Percentiles rank a stretch among this genome's conserved stretches.
These are phyloP conservation scores for Isichthys henryi DNA, from an alignment of 2,113 vertebrate species.

Conservation along the genomic window DNA sequence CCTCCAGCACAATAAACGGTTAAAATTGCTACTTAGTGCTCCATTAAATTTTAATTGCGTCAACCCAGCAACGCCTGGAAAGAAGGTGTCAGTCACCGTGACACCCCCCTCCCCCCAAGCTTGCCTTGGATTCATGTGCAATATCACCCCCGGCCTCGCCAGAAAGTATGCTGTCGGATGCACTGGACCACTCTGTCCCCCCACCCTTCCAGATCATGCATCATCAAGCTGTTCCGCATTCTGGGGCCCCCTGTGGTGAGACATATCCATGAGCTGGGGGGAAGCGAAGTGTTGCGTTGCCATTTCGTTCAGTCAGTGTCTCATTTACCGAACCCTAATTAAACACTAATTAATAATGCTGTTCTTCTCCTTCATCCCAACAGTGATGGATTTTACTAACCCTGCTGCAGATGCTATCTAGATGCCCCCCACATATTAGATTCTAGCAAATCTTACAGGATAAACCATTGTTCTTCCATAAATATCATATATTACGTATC, in stretches of 20 bases:
- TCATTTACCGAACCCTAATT: not conserved
- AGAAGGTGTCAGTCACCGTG: not conserved
- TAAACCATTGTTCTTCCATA: not conserved
- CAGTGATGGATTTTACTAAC: not conserved
- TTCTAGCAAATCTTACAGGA: not conserved
- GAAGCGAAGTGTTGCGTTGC: not conserved
- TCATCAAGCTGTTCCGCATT: not conserved
- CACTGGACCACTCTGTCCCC: not conserved
- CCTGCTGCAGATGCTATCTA: not conserved
- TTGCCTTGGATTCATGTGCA: not conserved
- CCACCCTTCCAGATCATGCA: not conserved
- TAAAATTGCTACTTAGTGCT: not conserved
- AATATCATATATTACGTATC: not conserved
- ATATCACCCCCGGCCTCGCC: not conserved
- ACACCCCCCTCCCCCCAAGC: not conserved
- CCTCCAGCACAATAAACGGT: not conserved
- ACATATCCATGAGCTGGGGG: not conserved
- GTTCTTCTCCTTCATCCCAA: not conserved
- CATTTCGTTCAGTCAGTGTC: not conserved
- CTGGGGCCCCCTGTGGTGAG: not conserved
- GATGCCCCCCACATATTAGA: not conserved
- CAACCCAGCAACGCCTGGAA: not conserved
- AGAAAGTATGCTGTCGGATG: not conserved
- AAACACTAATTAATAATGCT: not conserved
- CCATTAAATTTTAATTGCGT: not conserved